Evolutionary conservation across 2,888 invertebrate genomes (phyloP).

Genomic region (Raillietiella orientalis): DNA sequence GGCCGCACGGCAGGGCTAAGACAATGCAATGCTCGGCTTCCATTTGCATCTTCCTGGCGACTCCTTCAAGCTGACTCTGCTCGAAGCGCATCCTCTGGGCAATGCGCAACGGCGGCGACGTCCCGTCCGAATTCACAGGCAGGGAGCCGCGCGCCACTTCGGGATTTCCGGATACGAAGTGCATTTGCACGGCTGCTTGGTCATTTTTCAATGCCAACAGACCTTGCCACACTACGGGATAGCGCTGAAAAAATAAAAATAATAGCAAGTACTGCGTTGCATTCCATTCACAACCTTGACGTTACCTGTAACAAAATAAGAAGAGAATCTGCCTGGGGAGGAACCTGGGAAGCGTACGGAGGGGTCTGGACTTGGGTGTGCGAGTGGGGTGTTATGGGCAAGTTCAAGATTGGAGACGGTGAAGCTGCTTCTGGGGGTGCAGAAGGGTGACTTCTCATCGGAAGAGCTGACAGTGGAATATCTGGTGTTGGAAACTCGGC

Average conservation of each 20-base stretch:
- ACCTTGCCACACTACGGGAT: slow-evolving; percentile 95
- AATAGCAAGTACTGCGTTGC: neutral
- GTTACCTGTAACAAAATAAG: slow-evolving; percentile 36
- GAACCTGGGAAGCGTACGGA: slow-evolving; percentile 40
- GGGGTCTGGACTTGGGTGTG: slow-evolving; percentile 18
- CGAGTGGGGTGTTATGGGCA: slow-evolving; percentile 14
- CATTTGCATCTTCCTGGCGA: slow-evolving; percentile 85
- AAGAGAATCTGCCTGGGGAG: slow-evolving; percentile 47
- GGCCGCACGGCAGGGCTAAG: slow-evolving; percentile 75
- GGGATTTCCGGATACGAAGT: slow-evolving; percentile 80
- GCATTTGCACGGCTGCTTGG: slow-evolving; percentile 92
- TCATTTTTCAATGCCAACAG: slow-evolving; percentile 79
- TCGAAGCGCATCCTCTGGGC: slow-evolving; percentile 93
- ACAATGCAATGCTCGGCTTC: slow-evolving; percentile 87
- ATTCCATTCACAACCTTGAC: slow-evolving; percentile 5
- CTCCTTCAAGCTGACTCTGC: slow-evolving; percentile 77
- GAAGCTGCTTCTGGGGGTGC: slow-evolving; percentile 11
- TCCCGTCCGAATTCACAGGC: slow-evolving; percentile 40
- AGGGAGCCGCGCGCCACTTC: slow-evolving; percentile 58
- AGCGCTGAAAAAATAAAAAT: slow-evolving; percentile 24
- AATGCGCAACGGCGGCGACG: slow-evolving; percentile 56
- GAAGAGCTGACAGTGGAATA: slow-evolving; percentile 12
- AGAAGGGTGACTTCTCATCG: slow-evolving; percentile 6
- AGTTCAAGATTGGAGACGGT: slow-evolving; percentile 15
- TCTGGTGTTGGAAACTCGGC: too few relatives aligned